phyloP scores from a whole-genome alignment of 2,113 vertebrate species.

The Cinclus cinclus region DNA sequence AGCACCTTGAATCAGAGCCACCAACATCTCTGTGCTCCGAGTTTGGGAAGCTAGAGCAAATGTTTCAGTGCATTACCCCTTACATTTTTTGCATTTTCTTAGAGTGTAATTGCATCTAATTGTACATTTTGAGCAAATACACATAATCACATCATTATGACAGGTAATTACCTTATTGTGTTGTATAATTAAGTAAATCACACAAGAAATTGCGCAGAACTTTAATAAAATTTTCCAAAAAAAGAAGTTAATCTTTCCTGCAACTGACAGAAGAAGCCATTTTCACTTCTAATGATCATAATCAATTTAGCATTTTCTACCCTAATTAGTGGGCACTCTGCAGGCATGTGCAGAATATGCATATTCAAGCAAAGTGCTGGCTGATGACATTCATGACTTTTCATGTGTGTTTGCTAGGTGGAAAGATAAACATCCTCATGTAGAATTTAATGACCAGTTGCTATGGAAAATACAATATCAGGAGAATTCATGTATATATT shows the following conservation, averaged over 20 bases:
- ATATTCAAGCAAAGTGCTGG: not conserved
- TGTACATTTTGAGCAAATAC: conserved; percentile 45
- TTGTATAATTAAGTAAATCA: conserved; percentile 53
- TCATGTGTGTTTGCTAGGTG: not conserved
- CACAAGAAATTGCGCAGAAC: conserved; percentile 45
- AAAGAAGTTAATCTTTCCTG: conserved; percentile 32
- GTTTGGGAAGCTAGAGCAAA: not conserved
- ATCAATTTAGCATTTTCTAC: conserved; percentile 29
- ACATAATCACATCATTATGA: conserved; percentile 53
- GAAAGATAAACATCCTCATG: not conserved
- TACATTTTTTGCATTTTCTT: conserved; percentile 3
- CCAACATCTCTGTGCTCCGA: not conserved
- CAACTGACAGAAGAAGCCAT: not conserved
- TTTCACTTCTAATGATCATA: conserved; percentile 5
- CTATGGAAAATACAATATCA: not conserved
- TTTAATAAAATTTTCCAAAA: conserved; percentile 38
- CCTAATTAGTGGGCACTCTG: not conserved
- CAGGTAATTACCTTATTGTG: conserved; percentile 58
- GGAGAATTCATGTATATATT: not conserved
- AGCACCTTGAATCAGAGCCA: not conserved
- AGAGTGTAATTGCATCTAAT: conserved; percentile 40
- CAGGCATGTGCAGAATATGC: not conserved
- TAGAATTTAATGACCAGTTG: not conserved
- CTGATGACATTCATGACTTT: not conserved
- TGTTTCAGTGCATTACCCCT: not conserved